Conservation (phyloP, 2,888 invertebrate genomes). For the Pseudococcus viburni region DNA sequence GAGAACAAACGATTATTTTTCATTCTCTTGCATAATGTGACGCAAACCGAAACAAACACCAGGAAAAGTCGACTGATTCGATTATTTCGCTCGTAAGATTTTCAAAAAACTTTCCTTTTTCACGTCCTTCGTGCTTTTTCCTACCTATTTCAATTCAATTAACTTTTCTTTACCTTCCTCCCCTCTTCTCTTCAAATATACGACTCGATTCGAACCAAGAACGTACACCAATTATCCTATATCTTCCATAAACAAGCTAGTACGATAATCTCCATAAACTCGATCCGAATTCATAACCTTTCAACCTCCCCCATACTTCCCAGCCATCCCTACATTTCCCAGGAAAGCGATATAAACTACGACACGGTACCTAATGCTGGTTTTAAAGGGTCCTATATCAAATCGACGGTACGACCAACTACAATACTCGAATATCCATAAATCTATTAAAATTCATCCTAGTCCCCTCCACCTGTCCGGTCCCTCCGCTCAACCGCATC, state of each 20-base stretch:
- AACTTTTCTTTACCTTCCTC: too few species aligned
- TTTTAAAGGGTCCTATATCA: background rate
- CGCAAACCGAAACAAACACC: too few species aligned
- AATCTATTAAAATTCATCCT: constrained; percentile 11
- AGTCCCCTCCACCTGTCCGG: background rate
- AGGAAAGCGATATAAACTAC: background rate
- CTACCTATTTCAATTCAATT: background rate
- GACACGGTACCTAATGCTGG: background rate
- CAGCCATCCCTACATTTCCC: background rate
- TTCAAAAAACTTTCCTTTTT: background rate
- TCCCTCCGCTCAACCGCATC: background rate
- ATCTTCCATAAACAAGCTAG: constrained; percentile 2
- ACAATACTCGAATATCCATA: background rate
- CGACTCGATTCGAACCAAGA: background rate
- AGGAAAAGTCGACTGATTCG: too few species aligned
- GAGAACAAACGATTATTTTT: too few species aligned
- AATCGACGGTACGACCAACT: background rate
- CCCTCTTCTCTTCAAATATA: background rate
- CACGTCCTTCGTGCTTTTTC: background rate
- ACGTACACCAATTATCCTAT: background rate
- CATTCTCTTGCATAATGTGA: too few species aligned
- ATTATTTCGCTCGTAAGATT: too few species aligned
- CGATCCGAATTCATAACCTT: background rate
- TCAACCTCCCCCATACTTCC: background rate
- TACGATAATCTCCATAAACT: background rate